Base-by-base conservation (phyloP, 1,140 invertebrate species). In the Cyrtorhinus lividipennis region DNA sequence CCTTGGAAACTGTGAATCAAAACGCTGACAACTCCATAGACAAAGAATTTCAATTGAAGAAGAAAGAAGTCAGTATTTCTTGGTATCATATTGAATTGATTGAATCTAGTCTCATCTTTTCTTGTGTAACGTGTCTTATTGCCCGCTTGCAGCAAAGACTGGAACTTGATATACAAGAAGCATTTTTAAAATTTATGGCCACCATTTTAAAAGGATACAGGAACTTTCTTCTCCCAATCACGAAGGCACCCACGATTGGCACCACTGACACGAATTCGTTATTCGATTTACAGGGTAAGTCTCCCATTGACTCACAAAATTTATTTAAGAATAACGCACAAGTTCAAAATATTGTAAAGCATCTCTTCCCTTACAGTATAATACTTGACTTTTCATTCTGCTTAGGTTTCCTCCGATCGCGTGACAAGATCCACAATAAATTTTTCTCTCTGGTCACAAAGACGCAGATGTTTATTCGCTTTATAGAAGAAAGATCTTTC, bases 401-500 rank as follows among this genome's bases (percentile, higher is more conserved):
- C 71, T 59, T 69, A 81, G 81, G 77, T 64, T 85, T 84, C 72
- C 67, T 83, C 0, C 76, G 72, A 57, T 78, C 78, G 65, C 74
- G 86, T 56, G 88, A 90, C 68, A 86, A 92, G 77, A 82, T 87
- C 48, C 86, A 95, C 71, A 85, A 90, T 48, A 90, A 92, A 73
- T 98, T 98, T 77, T 97, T 90, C 74, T 81, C 82, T 56, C 79
- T 92, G 66, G 73, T 97, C 68, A 87, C 93, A 75, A 87, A 84
- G 71, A 98, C 95, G 0, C 95, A 98, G 77, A 95, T 95, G 87
- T 98, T 98, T 74, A 95, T 92, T 63, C 84, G 93, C 46, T 99
- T 99, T 75, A 98, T 99, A 67, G 95, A 99, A 76, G 96, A 99
- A 76, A 81, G 95, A 38, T 97, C 93, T 68, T 98, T 99, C 77